A percentile compares a stretch with the other conserved stretches of the same genome.
phyloP scores from a whole-genome alignment of 1,140 invertebrate species.

The Conus ventricosus region DNA sequence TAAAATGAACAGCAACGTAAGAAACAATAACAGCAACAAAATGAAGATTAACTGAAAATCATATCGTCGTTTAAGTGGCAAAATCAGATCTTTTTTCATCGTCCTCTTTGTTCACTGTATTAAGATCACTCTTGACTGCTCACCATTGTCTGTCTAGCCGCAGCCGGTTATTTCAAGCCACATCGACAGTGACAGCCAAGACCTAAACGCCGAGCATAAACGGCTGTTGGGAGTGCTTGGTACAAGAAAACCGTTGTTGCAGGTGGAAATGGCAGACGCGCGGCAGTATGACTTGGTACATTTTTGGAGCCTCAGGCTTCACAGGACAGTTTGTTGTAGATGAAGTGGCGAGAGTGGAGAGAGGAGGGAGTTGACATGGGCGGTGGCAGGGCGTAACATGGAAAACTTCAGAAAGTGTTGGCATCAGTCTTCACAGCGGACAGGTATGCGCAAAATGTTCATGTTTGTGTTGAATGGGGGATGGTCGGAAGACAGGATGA shows the following conservation, averaged over 20 bases:
- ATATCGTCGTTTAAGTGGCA: neutral
- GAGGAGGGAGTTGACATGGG: conserved; percentile 81
- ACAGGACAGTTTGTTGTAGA: conserved; percentile 87
- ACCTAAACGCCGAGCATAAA: neutral
- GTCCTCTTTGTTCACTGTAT: neutral
- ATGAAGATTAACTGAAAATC: too few species aligned
- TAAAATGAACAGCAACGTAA: neutral
- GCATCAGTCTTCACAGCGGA: conserved; percentile 62
- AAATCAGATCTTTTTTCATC: neutral
- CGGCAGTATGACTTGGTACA: conserved; percentile 66
- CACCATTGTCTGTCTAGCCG: neutral
- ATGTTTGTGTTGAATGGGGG: neutral
- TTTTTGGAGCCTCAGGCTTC: conserved; percentile 87
- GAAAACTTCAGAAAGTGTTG: conserved; percentile 82
- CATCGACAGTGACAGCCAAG: neutral
- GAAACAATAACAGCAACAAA: too few species aligned
- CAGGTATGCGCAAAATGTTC: conserved; percentile 50
- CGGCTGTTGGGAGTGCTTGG: neutral
- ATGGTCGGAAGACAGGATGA: too few species aligned
- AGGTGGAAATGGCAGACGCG: neutral
- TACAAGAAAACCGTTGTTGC: neutral
- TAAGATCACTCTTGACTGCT: neutral
- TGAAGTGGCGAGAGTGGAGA: conserved; percentile 78
- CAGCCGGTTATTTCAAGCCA: neutral
- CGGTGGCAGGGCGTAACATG: conserved; percentile 83